phyloP scores from a whole-genome alignment of 2,888 invertebrate species.

The Laspeyria flexula region DNA sequence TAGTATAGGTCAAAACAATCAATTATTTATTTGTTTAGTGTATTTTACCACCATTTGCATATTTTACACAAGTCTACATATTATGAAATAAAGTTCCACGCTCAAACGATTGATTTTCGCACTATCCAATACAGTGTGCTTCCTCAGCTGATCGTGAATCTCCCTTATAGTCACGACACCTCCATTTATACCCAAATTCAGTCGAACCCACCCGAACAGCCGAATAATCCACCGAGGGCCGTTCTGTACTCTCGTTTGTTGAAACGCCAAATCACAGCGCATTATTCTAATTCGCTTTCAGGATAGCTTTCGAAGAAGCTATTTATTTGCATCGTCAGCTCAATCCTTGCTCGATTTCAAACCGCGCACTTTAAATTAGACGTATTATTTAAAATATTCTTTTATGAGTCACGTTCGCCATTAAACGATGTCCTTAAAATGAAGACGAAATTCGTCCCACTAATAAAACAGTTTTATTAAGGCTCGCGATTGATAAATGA shows the following conservation, averaged over 20 bases:
- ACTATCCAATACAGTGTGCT: conserved; percentile 52
- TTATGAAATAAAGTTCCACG: conserved; percentile 37
- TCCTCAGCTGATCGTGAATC: conserved; percentile 47
- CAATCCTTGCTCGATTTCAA: conserved; percentile 55
- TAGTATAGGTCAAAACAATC: no score
- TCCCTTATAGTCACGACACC: conserved; percentile 69
- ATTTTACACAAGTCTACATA: conserved; percentile 14
- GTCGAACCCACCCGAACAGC: conserved; percentile 69
- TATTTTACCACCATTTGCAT: no score
- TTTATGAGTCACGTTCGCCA: not conserved
- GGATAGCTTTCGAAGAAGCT: conserved; percentile 83
- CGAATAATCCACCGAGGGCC: conserved; percentile 82
- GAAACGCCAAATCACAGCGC: conserved; percentile 83
- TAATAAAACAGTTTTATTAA: conserved; percentile 31
- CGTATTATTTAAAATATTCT: conserved; percentile 55
- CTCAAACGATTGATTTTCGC: conserved; percentile 48
- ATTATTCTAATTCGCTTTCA: conserved; percentile 85
- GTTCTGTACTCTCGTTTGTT: conserved; percentile 80
- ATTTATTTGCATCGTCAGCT: conserved; percentile 80
- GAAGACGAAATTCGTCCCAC: conserved; percentile 15
- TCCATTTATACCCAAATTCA: conserved; percentile 81
- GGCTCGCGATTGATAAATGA: conserved; percentile 46
- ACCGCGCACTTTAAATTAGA: conserved; percentile 44
- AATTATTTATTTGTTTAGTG: no score
- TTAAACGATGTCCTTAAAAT: conserved; percentile 7